Percentiles rank a stretch among this genome's conserved stretches.
These are phyloP conservation scores for Clivina fossor DNA, from an alignment of 2,888 invertebrate species.

Conservation along the genomic window DNA sequence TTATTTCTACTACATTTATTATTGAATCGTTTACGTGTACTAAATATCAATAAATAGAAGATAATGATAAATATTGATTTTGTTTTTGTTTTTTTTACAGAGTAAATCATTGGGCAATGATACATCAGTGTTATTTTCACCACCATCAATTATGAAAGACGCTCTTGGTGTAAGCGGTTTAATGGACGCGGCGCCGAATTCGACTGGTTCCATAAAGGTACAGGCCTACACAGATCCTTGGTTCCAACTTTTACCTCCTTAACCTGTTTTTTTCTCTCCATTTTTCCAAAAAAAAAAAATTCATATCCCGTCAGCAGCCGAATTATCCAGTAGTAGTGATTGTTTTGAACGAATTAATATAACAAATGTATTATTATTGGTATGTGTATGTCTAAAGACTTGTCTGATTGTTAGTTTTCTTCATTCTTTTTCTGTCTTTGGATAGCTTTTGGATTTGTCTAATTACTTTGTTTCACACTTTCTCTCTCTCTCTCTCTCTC, in stretches of 20 bases:
- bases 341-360: conserved; percentile 32
- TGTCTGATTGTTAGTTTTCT: conserved; percentile 26
- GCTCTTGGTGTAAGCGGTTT: conserved; percentile 70
- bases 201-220: conserved; percentile 53
- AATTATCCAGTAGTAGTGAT: conserved; percentile 21
- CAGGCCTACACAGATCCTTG: conserved; percentile 31
- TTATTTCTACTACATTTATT: too few relatives aligned
- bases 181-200: conserved; percentile 57
- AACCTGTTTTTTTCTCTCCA: background rate
- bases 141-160: conserved; percentile 84
- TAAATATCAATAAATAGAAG: too few relatives aligned
- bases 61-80: conserved; percentile 13
- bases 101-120: conserved; percentile 82
- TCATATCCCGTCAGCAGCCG: background rate
- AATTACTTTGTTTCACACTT: too few relatives aligned
- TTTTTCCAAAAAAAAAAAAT: too few relatives aligned
- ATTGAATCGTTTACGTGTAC: too few relatives aligned
- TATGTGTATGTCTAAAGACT: conserved; percentile 25
- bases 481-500: too few relatives aligned
- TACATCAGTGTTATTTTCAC: conserved; percentile 79
- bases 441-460: too few relatives aligned
- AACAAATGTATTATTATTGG: too few relatives aligned
- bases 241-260: conserved; percentile 32
- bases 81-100: too few relatives aligned
- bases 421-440: conserved; percentile 13